These are phyloP conservation scores for Phrynosoma blainvillii DNA, from an alignment of 2,113 vertebrate genomes.

Conservation along the genomic window DNA sequence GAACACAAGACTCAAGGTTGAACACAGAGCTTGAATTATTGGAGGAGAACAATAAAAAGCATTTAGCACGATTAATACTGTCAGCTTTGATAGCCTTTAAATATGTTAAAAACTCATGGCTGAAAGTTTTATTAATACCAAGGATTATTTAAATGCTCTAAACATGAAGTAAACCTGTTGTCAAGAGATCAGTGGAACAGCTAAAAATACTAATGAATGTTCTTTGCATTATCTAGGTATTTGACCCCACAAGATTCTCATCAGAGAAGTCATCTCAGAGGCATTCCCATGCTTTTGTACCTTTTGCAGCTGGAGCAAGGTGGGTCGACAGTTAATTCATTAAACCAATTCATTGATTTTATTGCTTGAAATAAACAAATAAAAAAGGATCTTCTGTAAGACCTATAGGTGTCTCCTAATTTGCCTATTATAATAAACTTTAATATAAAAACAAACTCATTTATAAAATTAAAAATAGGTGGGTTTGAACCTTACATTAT, in stretches of 20 bases:
- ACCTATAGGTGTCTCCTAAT: too few species aligned
- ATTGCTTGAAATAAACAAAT: too few species aligned
- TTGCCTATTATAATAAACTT: too few species aligned
- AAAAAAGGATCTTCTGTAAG: not conserved
- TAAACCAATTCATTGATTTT: too few species aligned
- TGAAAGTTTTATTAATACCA: not conserved
- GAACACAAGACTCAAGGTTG: too few species aligned
- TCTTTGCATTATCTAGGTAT: slow-evolving; percentile 66
- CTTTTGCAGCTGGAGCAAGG: slow-evolving; percentile 76
- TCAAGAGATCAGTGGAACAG: too few species aligned
- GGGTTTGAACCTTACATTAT: too few species aligned
- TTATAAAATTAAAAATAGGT: too few species aligned
- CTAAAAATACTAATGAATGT: not conserved
- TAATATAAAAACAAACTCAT: too few species aligned
- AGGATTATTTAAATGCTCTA: not conserved
- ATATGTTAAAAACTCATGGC: not conserved
- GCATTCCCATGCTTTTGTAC: slow-evolving; percentile 79
- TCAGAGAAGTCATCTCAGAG: slow-evolving; percentile 75
- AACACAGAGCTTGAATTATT: not conserved
- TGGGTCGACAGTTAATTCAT: not conserved
- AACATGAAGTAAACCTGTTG: not conserved
- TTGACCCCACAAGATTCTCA: slow-evolving; percentile 82
- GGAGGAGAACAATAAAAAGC: not conserved
- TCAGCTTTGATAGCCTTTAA: too few species aligned
- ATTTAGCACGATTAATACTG: not conserved